These are phyloP conservation scores for Tolmerus cingulatus DNA, from an alignment of 2,888 invertebrate species.

Conservation along the genomic window DNA sequence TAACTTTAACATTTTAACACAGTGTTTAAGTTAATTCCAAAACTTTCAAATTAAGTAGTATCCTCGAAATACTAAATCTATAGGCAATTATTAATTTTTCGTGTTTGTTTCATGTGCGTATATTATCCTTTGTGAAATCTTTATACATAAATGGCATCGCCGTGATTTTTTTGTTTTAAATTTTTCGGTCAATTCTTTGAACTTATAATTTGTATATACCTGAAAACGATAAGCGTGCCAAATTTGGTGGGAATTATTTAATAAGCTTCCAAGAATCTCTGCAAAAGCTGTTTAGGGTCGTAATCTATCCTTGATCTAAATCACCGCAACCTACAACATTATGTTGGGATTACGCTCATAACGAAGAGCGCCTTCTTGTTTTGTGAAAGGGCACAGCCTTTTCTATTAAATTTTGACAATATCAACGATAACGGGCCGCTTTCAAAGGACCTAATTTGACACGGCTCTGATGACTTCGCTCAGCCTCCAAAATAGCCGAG, in stretches of 20 bases:
- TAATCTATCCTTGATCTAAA: conserved; percentile 16
- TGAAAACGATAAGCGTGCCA: neutral
- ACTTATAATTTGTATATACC: neutral
- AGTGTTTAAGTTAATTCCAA: too few relatives aligned
- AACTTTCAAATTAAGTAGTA: too few relatives aligned
- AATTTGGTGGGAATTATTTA: neutral
- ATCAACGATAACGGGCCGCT: conserved; percentile 21
- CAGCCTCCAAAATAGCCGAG: conserved; percentile 19
- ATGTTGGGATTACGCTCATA: neutral
- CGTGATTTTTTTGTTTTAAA: neutral
- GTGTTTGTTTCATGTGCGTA: too few relatives aligned
- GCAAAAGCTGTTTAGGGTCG: neutral
- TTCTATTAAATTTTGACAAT: conserved; percentile 31
- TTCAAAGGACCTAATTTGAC: conserved; percentile 37
- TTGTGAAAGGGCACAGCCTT: conserved; percentile 1
- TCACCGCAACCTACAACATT: neutral
- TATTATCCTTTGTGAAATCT: too few relatives aligned
- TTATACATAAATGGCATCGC: too few relatives aligned
- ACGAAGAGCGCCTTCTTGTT: neutral
- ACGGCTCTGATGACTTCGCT: conserved; percentile 1
- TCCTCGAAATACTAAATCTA: too few relatives aligned
- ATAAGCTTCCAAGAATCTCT: neutral
- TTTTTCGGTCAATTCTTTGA: neutral
- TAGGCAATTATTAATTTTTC: too few relatives aligned
- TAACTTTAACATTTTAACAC: too few relatives aligned